phyloP scores from a whole-genome alignment of 2,113 vertebrate genomes.

The Sciurus niger region DNA sequence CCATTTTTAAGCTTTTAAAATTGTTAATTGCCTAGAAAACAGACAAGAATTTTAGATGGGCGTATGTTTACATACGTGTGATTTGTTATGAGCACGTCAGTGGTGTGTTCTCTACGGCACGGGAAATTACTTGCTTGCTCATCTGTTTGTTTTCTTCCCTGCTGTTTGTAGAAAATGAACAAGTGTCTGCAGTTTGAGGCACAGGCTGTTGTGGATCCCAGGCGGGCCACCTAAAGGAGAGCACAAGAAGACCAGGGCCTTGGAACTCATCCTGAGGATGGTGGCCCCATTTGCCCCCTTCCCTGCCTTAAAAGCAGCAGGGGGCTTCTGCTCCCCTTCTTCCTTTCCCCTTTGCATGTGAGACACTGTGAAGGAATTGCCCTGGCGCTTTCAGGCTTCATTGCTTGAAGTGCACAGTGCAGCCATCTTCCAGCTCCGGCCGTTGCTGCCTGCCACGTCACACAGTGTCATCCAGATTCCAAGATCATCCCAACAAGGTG shows the following conservation, averaged over 20 bases:
- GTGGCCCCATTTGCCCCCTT: constrained; percentile 94
- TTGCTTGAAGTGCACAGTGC: constrained; percentile 91
- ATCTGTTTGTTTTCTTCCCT: constrained; percentile 49
- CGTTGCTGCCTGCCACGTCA: constrained; percentile 88
- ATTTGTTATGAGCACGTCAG: background rate
- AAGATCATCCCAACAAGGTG: constrained; percentile 87
- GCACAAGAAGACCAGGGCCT: constrained; percentile 92
- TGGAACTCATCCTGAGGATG: constrained; percentile 89
- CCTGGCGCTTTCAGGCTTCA: constrained; percentile 92
- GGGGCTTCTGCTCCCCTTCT: constrained; percentile 90
- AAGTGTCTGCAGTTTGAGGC: constrained; percentile 98
- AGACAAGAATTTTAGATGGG: background rate
- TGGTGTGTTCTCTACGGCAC: background rate
- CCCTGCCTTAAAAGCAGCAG: constrained; percentile 99
- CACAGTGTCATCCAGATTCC: constrained; percentile 90
- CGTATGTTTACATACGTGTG: background rate
- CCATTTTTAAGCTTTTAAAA: background rate
- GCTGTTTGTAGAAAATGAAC: constrained; percentile 94
- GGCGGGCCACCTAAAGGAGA: constrained; percentile 90
- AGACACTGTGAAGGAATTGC: constrained; percentile 98
- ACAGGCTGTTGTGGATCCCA: constrained; percentile 85
- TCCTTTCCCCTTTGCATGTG: constrained; percentile 93
- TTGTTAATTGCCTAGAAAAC: background rate
- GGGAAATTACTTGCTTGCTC: background rate
- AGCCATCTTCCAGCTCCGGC: constrained; percentile 85